These are phyloP conservation scores for Arothron firmamentum DNA, from an alignment of 2,113 vertebrate species.

Conservation along the genomic window DNA sequence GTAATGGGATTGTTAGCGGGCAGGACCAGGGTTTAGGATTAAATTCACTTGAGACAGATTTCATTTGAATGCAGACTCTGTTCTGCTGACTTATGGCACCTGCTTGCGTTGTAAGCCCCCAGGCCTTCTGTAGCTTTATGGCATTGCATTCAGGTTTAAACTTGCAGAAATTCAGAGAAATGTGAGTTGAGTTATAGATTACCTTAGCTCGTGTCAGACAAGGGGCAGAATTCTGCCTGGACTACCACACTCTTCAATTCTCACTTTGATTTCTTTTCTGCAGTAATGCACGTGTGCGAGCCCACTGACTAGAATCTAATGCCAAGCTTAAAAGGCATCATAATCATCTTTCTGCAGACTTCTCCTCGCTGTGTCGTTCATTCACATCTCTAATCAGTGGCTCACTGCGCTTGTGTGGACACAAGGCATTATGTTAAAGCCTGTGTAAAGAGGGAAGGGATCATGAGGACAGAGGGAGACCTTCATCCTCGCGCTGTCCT, in stretches of 20 bases:
- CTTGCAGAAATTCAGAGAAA: slow-evolving; percentile 27
- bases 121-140: slow-evolving; percentile 6
- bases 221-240: not conserved
- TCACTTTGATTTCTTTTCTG: too few relatives aligned
- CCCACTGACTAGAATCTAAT: not conserved
- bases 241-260: not conserved
- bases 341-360: slow-evolving; percentile 19
- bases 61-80: not conserved
- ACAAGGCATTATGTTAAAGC: slow-evolving; percentile 25
- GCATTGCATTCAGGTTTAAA: slow-evolving; percentile 28
- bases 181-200: slow-evolving; percentile 1
- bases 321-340: slow-evolving; percentile 6
- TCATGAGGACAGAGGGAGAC: slow-evolving; percentile 13
- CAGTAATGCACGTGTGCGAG: not conserved
- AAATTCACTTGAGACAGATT: too few relatives aligned
- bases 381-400: slow-evolving; percentile 15
- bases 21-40: not conserved
- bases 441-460: slow-evolving; percentile 13
- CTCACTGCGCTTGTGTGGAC: slow-evolving; percentile 34
- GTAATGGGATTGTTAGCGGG: not conserved
- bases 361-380: too few relatives aligned
- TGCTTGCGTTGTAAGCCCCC: slow-evolving; percentile 7
- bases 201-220: not conserved
- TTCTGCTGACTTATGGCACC: slow-evolving; percentile 1
- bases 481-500: slow-evolving; percentile 30